Conservation (phyloP, 2,113 vertebrate species). For the Glaucomys volans region DNA sequence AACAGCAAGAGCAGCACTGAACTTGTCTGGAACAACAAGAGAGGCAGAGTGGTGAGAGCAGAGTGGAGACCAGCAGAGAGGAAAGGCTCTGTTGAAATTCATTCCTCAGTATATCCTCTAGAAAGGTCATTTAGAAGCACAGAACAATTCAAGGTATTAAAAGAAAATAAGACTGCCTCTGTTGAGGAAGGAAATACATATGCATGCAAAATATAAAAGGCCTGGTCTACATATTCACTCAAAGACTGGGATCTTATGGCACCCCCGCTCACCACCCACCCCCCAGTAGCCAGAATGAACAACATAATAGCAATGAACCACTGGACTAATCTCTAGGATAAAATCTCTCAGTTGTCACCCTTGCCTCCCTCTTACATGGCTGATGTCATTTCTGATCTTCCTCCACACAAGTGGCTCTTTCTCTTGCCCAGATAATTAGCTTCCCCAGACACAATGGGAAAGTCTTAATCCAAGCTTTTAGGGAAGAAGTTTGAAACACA, state of each 20-base stretch:
- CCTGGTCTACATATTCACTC: background rate
- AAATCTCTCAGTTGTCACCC: slow-evolving; percentile 57
- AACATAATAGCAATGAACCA: background rate
- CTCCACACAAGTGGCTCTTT: slow-evolving; percentile 78
- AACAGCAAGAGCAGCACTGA: background rate
- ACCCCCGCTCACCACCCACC: background rate
- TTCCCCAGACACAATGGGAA: slow-evolving; percentile 73
- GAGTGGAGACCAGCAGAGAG: background rate
- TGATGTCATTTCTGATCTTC: slow-evolving; percentile 69
- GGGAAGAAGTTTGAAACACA: slow-evolving; percentile 59
- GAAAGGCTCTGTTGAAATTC: background rate
- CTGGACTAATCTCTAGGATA: slow-evolving; percentile 12
- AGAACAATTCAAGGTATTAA: slow-evolving; percentile 67
- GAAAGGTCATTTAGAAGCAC: slow-evolving; percentile 37
- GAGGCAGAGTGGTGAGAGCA: accelerated
- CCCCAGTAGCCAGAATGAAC: slow-evolving; percentile 16
- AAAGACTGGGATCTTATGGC: background rate
- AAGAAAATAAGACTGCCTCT: slow-evolving; percentile 61
- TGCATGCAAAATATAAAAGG: background rate
- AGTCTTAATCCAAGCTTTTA: slow-evolving; percentile 63
- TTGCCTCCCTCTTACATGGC: slow-evolving; percentile 46
- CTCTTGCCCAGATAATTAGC: slow-evolving; percentile 70
- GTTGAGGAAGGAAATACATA: slow-evolving; percentile 33
- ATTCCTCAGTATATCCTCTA: background rate
- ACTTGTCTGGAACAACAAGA: background rate